Percentiles rank a stretch among this genome's conserved stretches.
phyloP scores from a whole-genome alignment of 2,888 invertebrate species.

The Eledone cirrhosa region DNA sequence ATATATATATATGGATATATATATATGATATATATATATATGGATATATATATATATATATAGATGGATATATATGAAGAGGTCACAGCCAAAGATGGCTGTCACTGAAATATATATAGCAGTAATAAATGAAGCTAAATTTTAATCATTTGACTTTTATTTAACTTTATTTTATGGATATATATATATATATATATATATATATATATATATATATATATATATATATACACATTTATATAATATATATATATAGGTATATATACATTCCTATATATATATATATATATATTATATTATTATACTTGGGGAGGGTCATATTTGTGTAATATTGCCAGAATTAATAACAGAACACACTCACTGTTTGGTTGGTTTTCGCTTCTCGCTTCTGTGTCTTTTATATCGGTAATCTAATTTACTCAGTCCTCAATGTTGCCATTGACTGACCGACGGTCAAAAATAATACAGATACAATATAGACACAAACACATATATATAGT shows the following conservation, averaged over 20 bases:
- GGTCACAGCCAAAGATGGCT: background rate
- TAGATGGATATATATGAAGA: background rate
- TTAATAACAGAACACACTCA: no score
- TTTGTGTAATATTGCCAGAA: no score
- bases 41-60: background rate
- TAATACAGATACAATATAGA: no score
- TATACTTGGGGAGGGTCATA: background rate
- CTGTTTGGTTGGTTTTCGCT: no score
- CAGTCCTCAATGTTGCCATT: no score
- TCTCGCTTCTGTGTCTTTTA: no score
- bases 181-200: background rate
- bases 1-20: background rate
- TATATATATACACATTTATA: background rate
- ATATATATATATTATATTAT: background rate
- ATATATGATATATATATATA: background rate
- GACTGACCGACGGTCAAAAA: no score
- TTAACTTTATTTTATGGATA: background rate
- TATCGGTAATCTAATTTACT: no score
- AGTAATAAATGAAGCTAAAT: no score
- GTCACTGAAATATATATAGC: no score
- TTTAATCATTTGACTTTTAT: no score
- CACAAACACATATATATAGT: no score
- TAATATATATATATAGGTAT: background rate
- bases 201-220: background rate
- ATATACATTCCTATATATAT: background rate